Evolutionary conservation across 2,888 invertebrate species (phyloP).

Genomic region (Drosophila aldrichi): DNA sequence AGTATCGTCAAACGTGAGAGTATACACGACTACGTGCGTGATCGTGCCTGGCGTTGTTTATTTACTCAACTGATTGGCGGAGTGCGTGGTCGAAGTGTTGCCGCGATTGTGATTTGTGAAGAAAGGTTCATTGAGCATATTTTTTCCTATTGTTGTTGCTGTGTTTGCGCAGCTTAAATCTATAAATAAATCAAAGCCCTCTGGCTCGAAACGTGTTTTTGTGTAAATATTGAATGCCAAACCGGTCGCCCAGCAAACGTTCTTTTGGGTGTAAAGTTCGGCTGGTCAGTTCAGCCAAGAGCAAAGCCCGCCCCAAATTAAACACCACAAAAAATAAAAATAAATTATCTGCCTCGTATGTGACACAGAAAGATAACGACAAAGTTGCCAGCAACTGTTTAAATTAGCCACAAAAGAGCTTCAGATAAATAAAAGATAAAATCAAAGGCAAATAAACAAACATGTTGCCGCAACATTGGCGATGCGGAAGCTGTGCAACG

Average conservation of each 20-base stretch:
- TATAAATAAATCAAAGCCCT: constrained; percentile 63
- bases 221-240: constrained; percentile 51
- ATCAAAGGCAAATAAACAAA: constrained; percentile 53
- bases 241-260: constrained; percentile 46
- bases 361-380: constrained; percentile 74
- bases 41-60: constrained; percentile 44
- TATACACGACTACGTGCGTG: constrained; percentile 39
- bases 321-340: neutral
- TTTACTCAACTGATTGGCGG: constrained; percentile 72
- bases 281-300: constrained; percentile 53
- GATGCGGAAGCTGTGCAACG: constrained; percentile 61
- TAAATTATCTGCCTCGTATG: constrained; percentile 27
- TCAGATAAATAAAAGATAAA: constrained; percentile 41
- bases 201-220: constrained; percentile 41
- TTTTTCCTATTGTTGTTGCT: constrained; percentile 18
- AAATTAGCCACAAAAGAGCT: constrained; percentile 38
- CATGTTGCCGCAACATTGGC: constrained; percentile 63
- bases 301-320: constrained; percentile 12
- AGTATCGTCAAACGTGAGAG: constrained; percentile 56
- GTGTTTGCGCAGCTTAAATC: constrained; percentile 42
- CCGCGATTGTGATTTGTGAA: constrained; percentile 57
- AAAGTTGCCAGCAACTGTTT: constrained; percentile 51
- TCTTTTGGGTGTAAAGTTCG: constrained; percentile 45
- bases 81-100: constrained; percentile 61
- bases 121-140: constrained; percentile 76